Base-by-base conservation (phyloP, 2,113 vertebrate genomes). In the Alligator sinensis region DNA sequence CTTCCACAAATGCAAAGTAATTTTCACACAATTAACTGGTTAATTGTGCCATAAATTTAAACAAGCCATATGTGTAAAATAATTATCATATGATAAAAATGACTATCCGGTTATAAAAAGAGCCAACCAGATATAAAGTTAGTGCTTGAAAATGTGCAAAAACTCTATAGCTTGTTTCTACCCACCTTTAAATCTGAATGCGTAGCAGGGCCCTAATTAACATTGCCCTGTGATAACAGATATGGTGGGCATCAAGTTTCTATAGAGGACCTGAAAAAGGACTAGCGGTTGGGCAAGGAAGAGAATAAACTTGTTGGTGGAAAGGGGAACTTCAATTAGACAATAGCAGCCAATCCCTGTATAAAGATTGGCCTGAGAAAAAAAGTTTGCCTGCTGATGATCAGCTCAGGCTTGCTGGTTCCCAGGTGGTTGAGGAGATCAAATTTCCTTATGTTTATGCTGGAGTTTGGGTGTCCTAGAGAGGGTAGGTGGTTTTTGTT, bases 211-310 rank as follows among this genome's bases (percentile, higher is more conserved):
- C 47, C 47, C 47, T 47, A 47, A 47, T 47, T 47, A 47, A 38
- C 38, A 38, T 38, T 38, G 38, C 38, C 38, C 38, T 38, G 38
- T 38, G 7, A 47, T 47, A 47, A 47, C 47, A 47, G 47, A 47
- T 47, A 47, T 47, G 93, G 95, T 70, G 0, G 94, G 89, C 28
- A 68, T 82, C 75, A 89, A 85, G 96, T 87, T 95, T 97, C 93
- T 95, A 96, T 96, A 87, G 28, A 91, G 38, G 78, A 84, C 89
- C 63, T 86, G 78, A 92, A 92, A 95, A 91, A 54, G 75, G 89
- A 96, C 95, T 96, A 96, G 92, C 34, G 64, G 78, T 86, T 47
- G 70, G 88, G 84, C 88, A 86, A 82, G 62, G 80, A 90, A 55
- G 87, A 34, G 14, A 89, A 80, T 78, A 92, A 80, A 86, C 85